Evolutionary conservation across 2,797 vertebrate species (phyloP), one percentile per base, ranked within the genome.

Genomic region (Bradypodion ventrale): DNA sequence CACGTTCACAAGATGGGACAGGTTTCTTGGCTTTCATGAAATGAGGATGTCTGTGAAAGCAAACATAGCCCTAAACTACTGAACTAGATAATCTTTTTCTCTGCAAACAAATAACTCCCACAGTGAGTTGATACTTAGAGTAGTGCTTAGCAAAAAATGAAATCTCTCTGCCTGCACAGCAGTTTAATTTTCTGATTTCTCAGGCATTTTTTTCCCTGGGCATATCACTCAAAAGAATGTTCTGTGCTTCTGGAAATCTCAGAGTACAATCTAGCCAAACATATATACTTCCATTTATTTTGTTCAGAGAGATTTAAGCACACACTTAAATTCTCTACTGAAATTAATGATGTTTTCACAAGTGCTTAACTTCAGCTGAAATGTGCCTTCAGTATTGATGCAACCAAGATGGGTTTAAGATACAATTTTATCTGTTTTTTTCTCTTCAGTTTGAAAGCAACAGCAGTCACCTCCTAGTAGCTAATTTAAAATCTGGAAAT

Each of bases 11-110:
- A 62, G 27, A 44, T 35, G 40, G 29, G 19, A 2, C 9, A 7
- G 7, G 8, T 40, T 40, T 62, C 46, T 70, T 19, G 9, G n/a
- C 29, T 32, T 35, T 82, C 16, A 10, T 35, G 7, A 74, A 46
- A 74, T 60, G 29, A 16, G n/a, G n/a, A 82, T 46, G n/a, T 4
- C 52, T 73, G n/a, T 9, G 4, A 74, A 73, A 73, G 5, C 23
- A 62, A 2, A 66, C 37, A 65, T 8, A 62, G 60, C 21, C 32
- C 44, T 80, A 70, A n/a, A 27, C 56, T 73, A 62, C 21, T 74
- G 52, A 63, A 82, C 19, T 10, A 82, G 63, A 80, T 56, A 37
- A 80, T 66, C 62, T 80, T 32, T 70, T 70, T 70, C 6, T 29
- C 19, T 82, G 52, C 27, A 80, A 69, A 80, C 35, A 80, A 80